Percentiles rank a stretch among this genome's conserved stretches.
Evolutionary conservation across 2,113 vertebrate species (phyloP).

Genomic region (Periophthalmodon schlosseri): DNA sequence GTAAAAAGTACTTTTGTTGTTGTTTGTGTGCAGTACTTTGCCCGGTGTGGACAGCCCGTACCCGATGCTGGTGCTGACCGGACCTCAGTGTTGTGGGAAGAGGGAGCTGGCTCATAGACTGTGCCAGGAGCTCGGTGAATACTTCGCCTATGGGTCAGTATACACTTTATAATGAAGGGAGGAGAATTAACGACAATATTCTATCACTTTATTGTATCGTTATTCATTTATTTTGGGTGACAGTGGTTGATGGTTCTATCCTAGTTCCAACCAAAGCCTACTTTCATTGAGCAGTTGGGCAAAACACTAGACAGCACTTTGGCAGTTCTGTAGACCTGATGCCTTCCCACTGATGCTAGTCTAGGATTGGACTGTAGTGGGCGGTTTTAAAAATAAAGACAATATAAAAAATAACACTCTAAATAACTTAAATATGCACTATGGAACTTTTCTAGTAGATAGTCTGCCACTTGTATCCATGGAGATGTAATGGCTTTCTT

Average conservation of each 20-base stretch:
- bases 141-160: constrained; percentile 88
- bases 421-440: not conserved
- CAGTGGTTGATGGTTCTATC: too few species aligned
- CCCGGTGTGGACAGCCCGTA: constrained; percentile 80
- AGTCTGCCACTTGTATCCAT: not conserved
- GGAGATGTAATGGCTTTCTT: too few species aligned
- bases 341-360: too few species aligned
- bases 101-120: constrained; percentile 85
- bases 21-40: constrained; percentile 78
- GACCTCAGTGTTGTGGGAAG: constrained; percentile 87
- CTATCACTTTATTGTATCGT: too few species aligned
- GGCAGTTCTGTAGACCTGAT: too few species aligned
- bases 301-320: too few species aligned
- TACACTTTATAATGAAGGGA: not conserved
- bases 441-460: not conserved
- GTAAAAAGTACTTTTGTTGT: not conserved
- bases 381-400: too few species aligned
- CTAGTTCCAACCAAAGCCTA: too few species aligned
- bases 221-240: too few species aligned
- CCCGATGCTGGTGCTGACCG: constrained; percentile 88
- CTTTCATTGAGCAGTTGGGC: too few species aligned
- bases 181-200: not conserved
- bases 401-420: not conserved
- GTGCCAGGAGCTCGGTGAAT: constrained; percentile 83
- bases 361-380: too few species aligned